Conservation (phyloP, 2,797 vertebrate species). For the Paramormyrops hopkinsi region DNA sequence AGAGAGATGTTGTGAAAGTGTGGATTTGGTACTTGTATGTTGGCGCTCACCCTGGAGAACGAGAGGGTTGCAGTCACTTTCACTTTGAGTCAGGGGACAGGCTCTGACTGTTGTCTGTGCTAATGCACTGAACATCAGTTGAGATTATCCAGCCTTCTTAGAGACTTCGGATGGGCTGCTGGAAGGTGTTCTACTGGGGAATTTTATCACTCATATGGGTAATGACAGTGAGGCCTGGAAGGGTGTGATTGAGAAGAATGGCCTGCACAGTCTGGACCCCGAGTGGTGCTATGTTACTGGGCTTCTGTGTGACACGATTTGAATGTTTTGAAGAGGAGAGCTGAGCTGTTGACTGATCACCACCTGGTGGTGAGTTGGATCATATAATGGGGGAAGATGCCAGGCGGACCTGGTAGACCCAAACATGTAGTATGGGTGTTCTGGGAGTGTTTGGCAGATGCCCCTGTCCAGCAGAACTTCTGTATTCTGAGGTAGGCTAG, state of each 20-base stretch:
- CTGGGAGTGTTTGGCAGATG: not conserved
- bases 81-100: not conserved
- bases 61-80: not conserved
- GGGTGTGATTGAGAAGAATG: not conserved
- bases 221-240: not conserved
- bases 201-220: not conserved
- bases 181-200: not conserved
- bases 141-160: not conserved
- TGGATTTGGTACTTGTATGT: not conserved
- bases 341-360: not conserved
- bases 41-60: not conserved
- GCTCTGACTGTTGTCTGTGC: not conserved
- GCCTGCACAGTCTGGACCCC: not conserved
- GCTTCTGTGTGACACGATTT: not conserved
- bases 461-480: not conserved
- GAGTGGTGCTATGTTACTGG: not conserved
- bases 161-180: not conserved
- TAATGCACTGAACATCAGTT: not conserved
- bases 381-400: not conserved
- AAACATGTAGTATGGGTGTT: not conserved
- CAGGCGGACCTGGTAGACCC: not conserved
- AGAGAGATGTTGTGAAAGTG: not conserved
- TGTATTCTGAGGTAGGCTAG: not conserved
- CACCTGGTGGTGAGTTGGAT: not conserved
- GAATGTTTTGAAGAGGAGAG: not conserved